Evolutionary conservation across 2,797 vertebrate species (phyloP), one percentile per base, ranked within the genome.

Genomic region (Pteronotus mesoamericanus): DNA sequence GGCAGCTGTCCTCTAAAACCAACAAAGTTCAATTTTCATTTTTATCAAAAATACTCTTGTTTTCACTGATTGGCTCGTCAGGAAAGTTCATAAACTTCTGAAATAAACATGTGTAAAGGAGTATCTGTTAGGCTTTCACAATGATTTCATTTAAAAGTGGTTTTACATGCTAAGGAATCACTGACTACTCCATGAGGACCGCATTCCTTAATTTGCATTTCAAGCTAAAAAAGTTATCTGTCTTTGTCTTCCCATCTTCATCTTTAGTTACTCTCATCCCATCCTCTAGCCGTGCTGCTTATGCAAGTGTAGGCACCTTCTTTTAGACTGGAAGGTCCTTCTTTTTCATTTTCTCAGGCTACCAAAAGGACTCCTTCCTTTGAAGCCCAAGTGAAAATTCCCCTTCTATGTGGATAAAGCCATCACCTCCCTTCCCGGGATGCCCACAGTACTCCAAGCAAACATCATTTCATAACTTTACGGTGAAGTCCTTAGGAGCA

Each of bases 31-130:
- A 72, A 37, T 37, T 66, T 71, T 80, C n/a, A 3, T 57, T 94
- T 94, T 84, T 32, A 84, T 51, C 10, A 92, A 90, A 90, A 97
- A 61, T 53, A 21, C 0, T 66, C 12, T 66, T 86, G 11, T 64
- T 83, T 46, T 24, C 59, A 46, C 32, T 24, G 59, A 83, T 24
- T 46, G 64, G 26, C 16, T 91, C 39, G n/a, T 24, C 93, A 78
- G 12, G 10, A n/a, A 80, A 85, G 8, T 93, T 85, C 22, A 78
- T 42, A 86, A 44, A n/a, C 4, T 71, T 69, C 32, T 84, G 26
- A 89, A 80, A 80, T 74, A 82, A 69, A 39, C 19, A 68, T 57
- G 57, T 66, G 93, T 69, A 44, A 12, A 69, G 11, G 84, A 66
- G 8, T 84, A 80, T 61, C 57, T 78, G 51, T 24, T 72, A 32